Base-by-base conservation (phyloP, 64 coral and sea anemone species). In the Catalaphyllia jardinei region DNA sequence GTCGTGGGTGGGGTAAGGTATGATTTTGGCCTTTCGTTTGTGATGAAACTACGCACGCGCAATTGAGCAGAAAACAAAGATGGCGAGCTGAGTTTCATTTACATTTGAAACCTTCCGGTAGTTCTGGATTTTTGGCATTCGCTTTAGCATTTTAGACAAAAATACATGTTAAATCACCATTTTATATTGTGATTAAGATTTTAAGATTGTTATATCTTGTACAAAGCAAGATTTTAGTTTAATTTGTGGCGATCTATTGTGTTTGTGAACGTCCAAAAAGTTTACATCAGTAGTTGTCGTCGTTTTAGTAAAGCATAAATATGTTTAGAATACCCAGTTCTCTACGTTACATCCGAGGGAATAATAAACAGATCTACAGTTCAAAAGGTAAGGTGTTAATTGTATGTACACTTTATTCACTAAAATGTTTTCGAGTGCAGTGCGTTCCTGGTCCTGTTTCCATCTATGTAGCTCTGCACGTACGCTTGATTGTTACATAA, bases 41-140 rank as follows among this genome's bases (percentile, higher is more conserved):
- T 85, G 52, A 42, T 71, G 81, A 42, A 69, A 85, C 63, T 25
- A 83, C 81, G 81, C 81, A 85, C 62, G 81, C 81, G 81, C 81
- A 46, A 29, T 4, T 11, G 2, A 27, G 33, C 10, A 27, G 33
- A 85, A 85, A 85, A 85, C 81, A 85, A 85, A 85, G 19, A 85
- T 85, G 81, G 81, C 81, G 11, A 64, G 35, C 62, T 85, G 9
- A 69, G 42, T 46, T 65, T 14, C 8, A 69, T 7, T 25, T 24
- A 29, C 1, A 69, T 7, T 27, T 24, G 22, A 69, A 27, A 42
- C 35, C 6, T 75, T 30, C 20, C 33, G 74, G 4, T 20, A 60
- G 18, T 60, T 52, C 35, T n/a, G 59, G 2, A 16, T 83, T 83
- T 82, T 67, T 65, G n/a, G 65, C 65, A 20, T 30, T 31, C 31